Evolutionary conservation across 2,888 invertebrate species (phyloP), one percentile per base, ranked within the genome.

Genomic region (Phalera bucephala): DNA sequence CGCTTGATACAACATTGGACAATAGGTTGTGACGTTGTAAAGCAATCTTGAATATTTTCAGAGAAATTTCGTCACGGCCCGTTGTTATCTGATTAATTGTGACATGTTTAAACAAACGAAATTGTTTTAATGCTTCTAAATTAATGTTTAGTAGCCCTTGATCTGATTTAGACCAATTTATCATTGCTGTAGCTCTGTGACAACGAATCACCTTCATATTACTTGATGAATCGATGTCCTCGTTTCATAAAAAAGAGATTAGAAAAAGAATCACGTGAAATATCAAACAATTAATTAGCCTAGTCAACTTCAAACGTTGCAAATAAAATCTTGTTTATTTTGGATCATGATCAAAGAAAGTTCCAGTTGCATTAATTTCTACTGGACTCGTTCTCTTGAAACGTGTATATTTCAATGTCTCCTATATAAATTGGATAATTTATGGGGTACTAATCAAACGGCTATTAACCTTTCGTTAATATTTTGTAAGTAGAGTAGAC

Each of bases 21-120:
- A 52, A 59, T 45, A 51, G 39, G 27, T 14, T 10, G 33, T 52
- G 46, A 49, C 45, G 45, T 49, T 30, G 37, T 50, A 28, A 45
- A 32, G 21, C 13, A 26, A 25, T 40, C 33, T 36, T 46, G 29
- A 32, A 22, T 8, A 23, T 13, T 9, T 42, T 44, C 41, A 17
- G 45, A n/a, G 26, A 41, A 35, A 47, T 45, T 40, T 46, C 20
- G 25, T 41, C 31, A 33, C 32, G 25, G 21, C 50, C 45, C 45
- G 34, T 46, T 10, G 6, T 5, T n/a, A n/a, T 15, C 25, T 39
- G 40, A 55, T 42, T 39, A 25, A 40, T 45, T 27, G 22, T 13
- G 26, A 33, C 36, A 38, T 1, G 11, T 32, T 33, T 26, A 13
- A 45, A 45, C 19, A 32, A 25, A 53, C 15, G 31, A n/a, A 33